Evolutionary conservation across 2,797 vertebrate species (phyloP), one percentile per base, ranked within the genome.

Genomic region (Gorsachius magnificus): DNA sequence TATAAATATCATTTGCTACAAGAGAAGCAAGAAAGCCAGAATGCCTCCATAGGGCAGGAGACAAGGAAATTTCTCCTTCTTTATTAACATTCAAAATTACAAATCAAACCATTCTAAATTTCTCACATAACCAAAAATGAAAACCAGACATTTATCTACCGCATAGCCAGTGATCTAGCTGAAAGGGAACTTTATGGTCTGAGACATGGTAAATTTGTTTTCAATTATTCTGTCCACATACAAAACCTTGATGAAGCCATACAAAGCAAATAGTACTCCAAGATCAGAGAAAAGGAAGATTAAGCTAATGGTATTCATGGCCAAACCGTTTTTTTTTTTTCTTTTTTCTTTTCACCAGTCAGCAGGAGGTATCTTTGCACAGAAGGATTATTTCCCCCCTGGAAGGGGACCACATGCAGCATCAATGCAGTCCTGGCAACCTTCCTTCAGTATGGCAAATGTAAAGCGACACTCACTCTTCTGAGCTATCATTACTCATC

Each of bases 71-170:
- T 89, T 95, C 92, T 94, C 87, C 48, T 93, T 74, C 89, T 87
- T 94, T 93, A 96, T 97, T 91, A 50, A 82, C 28, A 25, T 96
- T 83, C 96, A 97, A 97, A 98, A 98, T 98, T 98, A 97, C 96
- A 95, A 98, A 96, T 95, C 97, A 95, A 97, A 95, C 93, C 97
- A 84, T 96, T 91, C 94, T 96, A 83, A 83, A 97, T 96, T 96
- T 98, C 97, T 98, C 97, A 96, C 97, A 97, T 97, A 96, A 89
- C 93, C 94, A 97, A 97, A 97, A 98, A 98, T 98, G 94, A 97
- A 92, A 98, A 98, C n/a, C 98, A 98, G 98, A 98, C 94, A 31
- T 90, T 94, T 95, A 96, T 98, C 97, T 96, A 97, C 97, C 83
- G 3, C 97, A 88, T 12, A 96, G 97, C 94, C 87, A 95, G 82